These are phyloP conservation scores for Ictidomys tridecemlineatus DNA, from an alignment of 2,113 vertebrate genomes.

Conservation along the genomic window DNA sequence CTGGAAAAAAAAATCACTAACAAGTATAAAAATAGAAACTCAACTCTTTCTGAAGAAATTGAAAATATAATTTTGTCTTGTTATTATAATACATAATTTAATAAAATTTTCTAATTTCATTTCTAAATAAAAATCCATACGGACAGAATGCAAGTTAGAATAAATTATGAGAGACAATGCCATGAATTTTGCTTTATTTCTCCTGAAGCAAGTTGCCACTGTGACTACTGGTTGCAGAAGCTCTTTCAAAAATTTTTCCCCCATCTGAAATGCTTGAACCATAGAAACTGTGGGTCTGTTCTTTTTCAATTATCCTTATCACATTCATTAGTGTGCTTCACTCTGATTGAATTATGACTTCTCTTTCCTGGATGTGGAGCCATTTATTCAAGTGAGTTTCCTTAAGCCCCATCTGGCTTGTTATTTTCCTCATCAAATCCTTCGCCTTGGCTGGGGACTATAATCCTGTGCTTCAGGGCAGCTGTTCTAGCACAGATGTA, in stretches of 20 bases:
- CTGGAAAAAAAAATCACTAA: not conserved
- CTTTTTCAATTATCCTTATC: conserved; percentile 61
- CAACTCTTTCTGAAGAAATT: not conserved
- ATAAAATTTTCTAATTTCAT: not conserved
- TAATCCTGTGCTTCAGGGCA: not conserved
- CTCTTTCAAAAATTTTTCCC: not conserved
- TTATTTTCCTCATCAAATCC: conserved; percentile 17
- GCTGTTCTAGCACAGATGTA: not conserved
- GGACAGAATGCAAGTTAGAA: not conserved
- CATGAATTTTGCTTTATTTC: not conserved
- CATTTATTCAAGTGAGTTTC: conserved; percentile 39
- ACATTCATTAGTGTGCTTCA: conserved; percentile 44
- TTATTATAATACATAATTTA: not conserved
- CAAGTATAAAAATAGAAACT: conserved; percentile 33
- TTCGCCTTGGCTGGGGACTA: not conserved
- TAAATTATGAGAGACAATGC: not conserved
- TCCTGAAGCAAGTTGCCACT: not conserved
- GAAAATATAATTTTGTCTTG: not conserved
- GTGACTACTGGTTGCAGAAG: not conserved
- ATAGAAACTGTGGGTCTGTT: not conserved
- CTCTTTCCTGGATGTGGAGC: conserved; percentile 29
- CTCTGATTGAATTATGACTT: conserved; percentile 63
- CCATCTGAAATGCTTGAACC: not conserved
- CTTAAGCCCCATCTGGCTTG: not conserved
- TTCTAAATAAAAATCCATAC: not conserved